Base-by-base conservation (phyloP, 1,140 invertebrate species). In the Papilio helenus region DNA sequence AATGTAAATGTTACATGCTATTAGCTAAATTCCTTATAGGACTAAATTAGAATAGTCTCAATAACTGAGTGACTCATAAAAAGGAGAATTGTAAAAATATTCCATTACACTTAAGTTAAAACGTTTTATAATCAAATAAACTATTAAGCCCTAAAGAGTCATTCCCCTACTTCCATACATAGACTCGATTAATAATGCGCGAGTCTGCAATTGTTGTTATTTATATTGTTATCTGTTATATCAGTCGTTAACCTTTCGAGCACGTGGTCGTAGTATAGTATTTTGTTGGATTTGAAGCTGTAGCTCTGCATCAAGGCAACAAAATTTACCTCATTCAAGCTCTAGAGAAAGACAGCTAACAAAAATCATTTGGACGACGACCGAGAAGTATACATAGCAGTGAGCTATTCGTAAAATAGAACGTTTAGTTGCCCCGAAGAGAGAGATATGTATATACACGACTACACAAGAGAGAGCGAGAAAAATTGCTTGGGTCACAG, bases 401-500 rank as follows among this genome's bases (percentile, higher is more conserved):
- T 88, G 89, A 94, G 93, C 93, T 94, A 93, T 94, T 90, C 91
- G 93, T 93, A 94, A 94, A 94, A 93, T 93, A 93, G 93, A 93
- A 93, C 90, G 91, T 85, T 89, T 87, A 88, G 76, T 90, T 87
- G 87, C 80, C 73, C 79, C 77, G 73, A 58, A 34, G 90, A 93
- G 83, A 87, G 89, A 92, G 92, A 93, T 49, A 82, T 82, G 71
- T 65, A 86, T 85, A 93, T 90, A 78, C n/a, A 78, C 20, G 20
- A 44, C 10, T 26, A 34, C 16, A 18, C 84, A 79, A 51, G 92
- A 88, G 81, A 79, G 86, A 93, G 86, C 79, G 83, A 91, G 86
- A 16, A 79, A 68, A 82, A 89, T 84, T 79, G 85, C 83, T 91
- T 90, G 87, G 90, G 93, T 92, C 92, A 93, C 85, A 93, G 91